Base-by-base conservation (phyloP, 2,113 vertebrate species). In the human (Homo sapiens) region DNA sequence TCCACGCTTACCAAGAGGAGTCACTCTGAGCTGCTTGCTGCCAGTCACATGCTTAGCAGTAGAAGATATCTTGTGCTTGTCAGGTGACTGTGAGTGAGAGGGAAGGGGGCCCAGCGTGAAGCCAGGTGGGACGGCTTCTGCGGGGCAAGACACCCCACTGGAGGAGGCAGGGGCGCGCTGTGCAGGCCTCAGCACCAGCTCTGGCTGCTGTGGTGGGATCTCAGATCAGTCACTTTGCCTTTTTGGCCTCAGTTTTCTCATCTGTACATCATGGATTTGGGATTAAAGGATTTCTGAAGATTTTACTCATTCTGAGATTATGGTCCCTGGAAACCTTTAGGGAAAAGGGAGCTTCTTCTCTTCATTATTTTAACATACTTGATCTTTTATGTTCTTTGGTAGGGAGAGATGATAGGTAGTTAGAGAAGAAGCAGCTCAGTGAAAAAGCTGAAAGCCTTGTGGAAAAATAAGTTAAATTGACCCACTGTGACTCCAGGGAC, bases 271-370 rank as follows among this genome's bases (percentile, higher is more conserved):
- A 5, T 59, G 6, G 1, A 43, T 45, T 80, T 72, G 20, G 32
- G 14, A 27, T 59, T 27, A 61, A 89, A 48, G 40, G 61, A 55
- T 90, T n/a, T 75, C 59, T 30, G 50, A 57, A n/a, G 40, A 35
- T 80, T 64, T 91, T 2, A 9, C 32, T 11, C 11, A n/a, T 68
- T 76, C 45, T 80, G 16, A 80, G 32, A 75, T 80, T 87, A 43
- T 48, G 30, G 32, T n/a, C 82, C 25, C 82, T 91, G 40, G 32
- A 75, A 95, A 6, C 10, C 82, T 80, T 93, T 25, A 70, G 40
- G 30, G 25, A 92, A 59, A 59, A 84, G 61, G 57, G 32, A 55
- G n/a, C 3, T 45, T 27, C 48, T 90, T 64, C 3, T 68, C 5
- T 30, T 43, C 10, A 45, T 45, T 22, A 72, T 73, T 89, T 94